Conservation (phyloP, 2,888 invertebrate species). For the Rhagium mordax region DNA sequence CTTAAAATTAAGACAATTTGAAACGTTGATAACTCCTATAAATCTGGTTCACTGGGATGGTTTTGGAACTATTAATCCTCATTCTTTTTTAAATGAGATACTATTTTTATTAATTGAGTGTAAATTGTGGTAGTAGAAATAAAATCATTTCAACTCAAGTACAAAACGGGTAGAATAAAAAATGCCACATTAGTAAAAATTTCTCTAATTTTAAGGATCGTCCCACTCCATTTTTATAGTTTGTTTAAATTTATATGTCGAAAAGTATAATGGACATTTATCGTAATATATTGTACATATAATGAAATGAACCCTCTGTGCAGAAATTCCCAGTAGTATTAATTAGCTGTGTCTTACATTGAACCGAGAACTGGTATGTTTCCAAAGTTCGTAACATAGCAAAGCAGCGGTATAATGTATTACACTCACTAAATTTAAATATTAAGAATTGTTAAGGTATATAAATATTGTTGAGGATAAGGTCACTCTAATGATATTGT, state of each 20-base stretch:
- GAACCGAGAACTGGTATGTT: neutral
- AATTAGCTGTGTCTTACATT: neutral
- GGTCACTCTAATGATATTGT: neutral
- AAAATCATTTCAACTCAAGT: too few relatives aligned
- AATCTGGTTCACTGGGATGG: too few relatives aligned
- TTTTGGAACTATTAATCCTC: too few relatives aligned
- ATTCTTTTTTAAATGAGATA: too few relatives aligned
- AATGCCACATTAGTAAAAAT: too few relatives aligned
- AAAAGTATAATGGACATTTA: neutral
- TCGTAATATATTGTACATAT: neutral
- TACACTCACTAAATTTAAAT: neutral
- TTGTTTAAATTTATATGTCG: neutral
- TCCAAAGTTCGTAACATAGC: neutral
- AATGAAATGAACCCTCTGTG: constrained; percentile 20
- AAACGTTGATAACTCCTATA: too few relatives aligned
- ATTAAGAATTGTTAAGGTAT: neutral
- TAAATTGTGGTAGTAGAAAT: too few relatives aligned
- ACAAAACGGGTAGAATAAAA: too few relatives aligned
- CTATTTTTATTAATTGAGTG: too few relatives aligned
- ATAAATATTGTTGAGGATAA: neutral
- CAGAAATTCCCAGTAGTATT: constrained; percentile 13
- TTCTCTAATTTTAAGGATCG: too few relatives aligned
- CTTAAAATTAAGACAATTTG: too few relatives aligned
- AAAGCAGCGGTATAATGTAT: neutral
- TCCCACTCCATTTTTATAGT: too few relatives aligned